Evolutionary conservation across 1,140 invertebrate species (phyloP).

Genomic region (Aphidius gifuensis): DNA sequence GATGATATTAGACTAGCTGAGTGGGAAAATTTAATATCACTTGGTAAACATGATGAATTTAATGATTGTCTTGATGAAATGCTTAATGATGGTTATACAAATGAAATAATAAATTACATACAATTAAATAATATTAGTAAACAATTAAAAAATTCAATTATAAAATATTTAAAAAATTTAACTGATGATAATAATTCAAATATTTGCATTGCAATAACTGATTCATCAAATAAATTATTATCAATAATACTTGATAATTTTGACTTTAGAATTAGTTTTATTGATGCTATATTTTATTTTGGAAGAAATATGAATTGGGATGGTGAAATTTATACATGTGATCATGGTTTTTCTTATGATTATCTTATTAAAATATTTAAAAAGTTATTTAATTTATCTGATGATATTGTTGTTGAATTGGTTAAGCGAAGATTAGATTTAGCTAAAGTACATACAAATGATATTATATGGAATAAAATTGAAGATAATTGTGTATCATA

Average conservation of each 20-base stretch:
- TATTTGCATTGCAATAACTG: slow-evolving; percentile 53
- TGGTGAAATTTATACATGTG: slow-evolving; percentile 21
- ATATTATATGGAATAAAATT: slow-evolving; percentile 44
- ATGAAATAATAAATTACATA: slow-evolving; percentile 33
- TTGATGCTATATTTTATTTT: slow-evolving; percentile 59
- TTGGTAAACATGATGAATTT: slow-evolving; percentile 39
- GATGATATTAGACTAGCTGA: slow-evolving; percentile 38
- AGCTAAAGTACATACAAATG: slow-evolving; percentile 36
- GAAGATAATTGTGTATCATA: slow-evolving; percentile 37
- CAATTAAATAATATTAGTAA: slow-evolving; percentile 35
- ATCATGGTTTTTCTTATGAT: slow-evolving; percentile 51
- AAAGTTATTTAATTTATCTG: slow-evolving; percentile 35
- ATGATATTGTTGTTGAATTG: slow-evolving; percentile 25
- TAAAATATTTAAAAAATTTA: slow-evolving; percentile 48
- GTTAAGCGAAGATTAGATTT: slow-evolving; percentile 36
- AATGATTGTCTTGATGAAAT: slow-evolving; percentile 39
- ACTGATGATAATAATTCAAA: slow-evolving; percentile 47
- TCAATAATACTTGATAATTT: slow-evolving; percentile 49
- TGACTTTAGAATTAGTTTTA: slow-evolving; percentile 53
- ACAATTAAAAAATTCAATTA: slow-evolving; percentile 49
- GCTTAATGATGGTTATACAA: slow-evolving; percentile 39
- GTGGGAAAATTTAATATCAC: slow-evolving; percentile 44
- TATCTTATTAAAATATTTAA: slow-evolving; percentile 52
- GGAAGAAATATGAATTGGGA: slow-evolving; percentile 53
- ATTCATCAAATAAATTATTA: slow-evolving; percentile 49